Base-by-base conservation (phyloP, 1,140 invertebrate genomes). In the Lordiphosa mommai region DNA sequence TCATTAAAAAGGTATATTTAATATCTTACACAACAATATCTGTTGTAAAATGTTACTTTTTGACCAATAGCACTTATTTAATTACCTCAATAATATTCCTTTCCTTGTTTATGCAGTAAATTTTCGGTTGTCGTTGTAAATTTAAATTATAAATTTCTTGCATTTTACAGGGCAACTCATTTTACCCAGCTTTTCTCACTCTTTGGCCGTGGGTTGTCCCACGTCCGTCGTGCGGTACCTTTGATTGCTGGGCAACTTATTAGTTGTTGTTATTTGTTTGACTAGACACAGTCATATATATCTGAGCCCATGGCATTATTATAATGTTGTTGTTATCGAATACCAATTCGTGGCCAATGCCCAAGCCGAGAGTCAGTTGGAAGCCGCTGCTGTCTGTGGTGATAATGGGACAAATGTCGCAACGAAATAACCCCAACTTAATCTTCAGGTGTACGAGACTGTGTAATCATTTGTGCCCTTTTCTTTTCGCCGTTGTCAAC, bases 261-360 rank as follows among this genome's bases (percentile, higher is more conserved):
- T 82, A 82, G 77, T 82, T 82, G 77, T 82, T 82, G 77, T 82
- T 82, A 82, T 82, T 82, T 82, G 77, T 82, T 82, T 82, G 76
- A 82, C 77, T 82, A 82, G 77, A 84, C 76, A 84, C 67, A 84
- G 77, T 82, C 76, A 58, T 68, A 84, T 80, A 76, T 76, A 68
- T 29, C 17, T 37, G 13, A 8, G 16, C 23, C 9, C 12, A 44
- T 27, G 32, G 48, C 47, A 56, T 68, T 72, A 58, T 58, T 53
- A 66, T 70, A 70, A 58, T 66, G 48, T 56, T 59, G 66, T 52
- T 65, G 57, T 33, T 48, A 47, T 30, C 12, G 33, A 37, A 57
- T 12, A 23, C 34, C 27, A 16, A 10, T 41, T 52, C 33, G 5
- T 36, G 5, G 6, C 10, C 10, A 36, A 13, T 36, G 34, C 3